Conservation (phyloP, 2,888 invertebrate species). For the Idaea biselata region DNA sequence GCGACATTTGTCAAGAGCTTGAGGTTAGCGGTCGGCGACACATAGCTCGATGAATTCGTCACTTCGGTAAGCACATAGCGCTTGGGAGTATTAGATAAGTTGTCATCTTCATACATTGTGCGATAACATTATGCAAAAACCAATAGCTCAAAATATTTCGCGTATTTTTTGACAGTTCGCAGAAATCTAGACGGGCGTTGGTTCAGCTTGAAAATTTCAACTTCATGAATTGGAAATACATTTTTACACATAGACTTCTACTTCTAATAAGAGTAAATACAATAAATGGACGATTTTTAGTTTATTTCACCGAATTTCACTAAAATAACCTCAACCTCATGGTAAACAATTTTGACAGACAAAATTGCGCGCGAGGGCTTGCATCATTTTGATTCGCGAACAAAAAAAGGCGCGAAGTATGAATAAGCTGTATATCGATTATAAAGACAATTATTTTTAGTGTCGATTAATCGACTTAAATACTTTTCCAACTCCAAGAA, state of each 20-base stretch:
- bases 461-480: conserved; percentile 18
- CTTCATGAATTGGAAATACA: conserved; percentile 15
- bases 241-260: conserved; percentile 12
- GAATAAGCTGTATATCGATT: no score
- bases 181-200: conserved; percentile 61
- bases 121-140: conserved; percentile 73
- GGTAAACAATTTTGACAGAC: conserved; percentile 72
- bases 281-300: conserved; percentile 13
- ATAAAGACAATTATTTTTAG: no score
- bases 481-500: no score
- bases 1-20: conserved; percentile 84
- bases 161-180: conserved; percentile 69
- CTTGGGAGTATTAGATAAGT: conserved; percentile 76
- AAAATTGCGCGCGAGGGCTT: conserved; percentile 66
- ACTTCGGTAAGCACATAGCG: conserved; percentile 78
- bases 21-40: conserved; percentile 85
- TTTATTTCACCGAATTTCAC: conserved; percentile 16
- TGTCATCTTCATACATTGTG: conserved; percentile 78
- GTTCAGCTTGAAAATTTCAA: conserved; percentile 31
- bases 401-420: conserved; percentile 15
- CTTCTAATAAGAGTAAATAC: conserved; percentile 11
- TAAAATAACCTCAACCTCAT: conserved; percentile 68
- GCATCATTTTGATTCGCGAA: conserved; percentile 17
- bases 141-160: conserved; percentile 61
- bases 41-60: conserved; percentile 75